These are phyloP conservation scores for Xiphophorus birchmanni DNA, from an alignment of 2,797 vertebrate species.

Conservation along the genomic window DNA sequence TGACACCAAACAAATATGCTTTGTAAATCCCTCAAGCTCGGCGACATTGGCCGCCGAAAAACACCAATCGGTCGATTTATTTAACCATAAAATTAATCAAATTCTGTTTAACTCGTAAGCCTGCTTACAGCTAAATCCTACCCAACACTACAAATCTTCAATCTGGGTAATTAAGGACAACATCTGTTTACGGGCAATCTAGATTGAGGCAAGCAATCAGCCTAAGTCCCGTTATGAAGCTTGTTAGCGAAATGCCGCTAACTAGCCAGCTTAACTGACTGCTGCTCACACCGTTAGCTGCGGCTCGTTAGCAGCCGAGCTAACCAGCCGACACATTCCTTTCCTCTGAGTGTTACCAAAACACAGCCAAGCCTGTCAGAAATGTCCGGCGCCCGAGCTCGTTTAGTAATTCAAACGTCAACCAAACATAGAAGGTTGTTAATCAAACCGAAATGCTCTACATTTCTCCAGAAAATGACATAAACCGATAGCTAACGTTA, in stretches of 20 bases:
- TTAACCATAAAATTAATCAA: conserved; percentile 36
- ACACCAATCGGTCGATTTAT: conserved; percentile 1
- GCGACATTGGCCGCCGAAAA: neutral
- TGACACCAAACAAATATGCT: neutral
- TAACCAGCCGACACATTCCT: conserved; percentile 67
- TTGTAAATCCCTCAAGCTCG: neutral
- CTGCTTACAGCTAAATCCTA: conserved; percentile 36
- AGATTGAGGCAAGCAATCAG: conserved; percentile 36
- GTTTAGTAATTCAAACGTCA: neutral
- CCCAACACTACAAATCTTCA: conserved; percentile 35
- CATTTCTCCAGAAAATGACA: conserved; percentile 14
- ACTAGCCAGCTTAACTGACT: conserved; percentile 73
- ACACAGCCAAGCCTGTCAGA: conserved; percentile 23
- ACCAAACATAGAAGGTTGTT: neutral
- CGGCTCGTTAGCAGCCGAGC: conserved; percentile 65
- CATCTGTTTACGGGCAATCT: conserved; percentile 38
- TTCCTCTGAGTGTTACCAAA: conserved; percentile 19
- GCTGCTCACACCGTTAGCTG: conserved; percentile 60
- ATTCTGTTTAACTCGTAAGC: conserved; percentile 38
- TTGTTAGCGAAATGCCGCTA: conserved; percentile 72
- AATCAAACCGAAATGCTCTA: conserved; percentile 7
- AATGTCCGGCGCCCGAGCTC: neutral
- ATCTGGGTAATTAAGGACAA: conserved; percentile 37
- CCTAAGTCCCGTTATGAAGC: conserved; percentile 70
- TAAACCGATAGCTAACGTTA: conserved; percentile 62